Base-by-base conservation (phyloP, 2,797 vertebrate genomes). In the Semaprochilodus insignis region DNA sequence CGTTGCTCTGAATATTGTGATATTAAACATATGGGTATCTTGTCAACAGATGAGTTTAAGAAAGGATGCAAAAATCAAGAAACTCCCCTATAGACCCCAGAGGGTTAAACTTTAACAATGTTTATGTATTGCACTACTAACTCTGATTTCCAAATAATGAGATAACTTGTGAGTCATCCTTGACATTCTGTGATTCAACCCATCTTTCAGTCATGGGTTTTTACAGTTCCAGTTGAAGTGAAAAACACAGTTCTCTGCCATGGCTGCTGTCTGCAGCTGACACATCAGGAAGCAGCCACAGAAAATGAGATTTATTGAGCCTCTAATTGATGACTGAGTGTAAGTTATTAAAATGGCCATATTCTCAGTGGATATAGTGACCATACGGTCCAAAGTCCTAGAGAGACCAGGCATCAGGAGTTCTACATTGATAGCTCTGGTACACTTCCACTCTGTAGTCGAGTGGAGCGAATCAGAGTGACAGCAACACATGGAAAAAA, bases 261-360 rank as follows among this genome's bases (percentile, higher is more conserved):
- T 25, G n/a, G 44, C 13, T 52, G 13, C n/a, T 8, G 48, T 21
- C 23, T 11, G 4, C 4, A 52, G 69, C 69, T 44, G 67, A 3
- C 31, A 31, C 31, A 31, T 3, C 31, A 31, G 31, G 31, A 31
- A 48, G 67, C 40, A 15, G 69, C 44, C 44, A 23, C 16, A 15
- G 44, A 51, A 21, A 52, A 63, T 31, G 1, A 27, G 69, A 52
- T 52, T 52, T 72, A 52, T 19, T 15, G 6, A 72, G 69, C 14
- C 25, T 52, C n/a, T 72, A 72, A 52, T 54, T 23, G 69, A 52
- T 72, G 48, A 17, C 69, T 52, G n/a, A 52, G 69, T 25, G 25
- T 51, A 48, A 27, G 27, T 23, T 17, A 52, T 72, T 72, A 23
- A 52, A 31, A 74, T 57, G 51, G 16, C 70, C 51, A 25, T 23